Conservation (phyloP, 2,888 invertebrate genomes). For the Cremastinae sp. region DNA sequence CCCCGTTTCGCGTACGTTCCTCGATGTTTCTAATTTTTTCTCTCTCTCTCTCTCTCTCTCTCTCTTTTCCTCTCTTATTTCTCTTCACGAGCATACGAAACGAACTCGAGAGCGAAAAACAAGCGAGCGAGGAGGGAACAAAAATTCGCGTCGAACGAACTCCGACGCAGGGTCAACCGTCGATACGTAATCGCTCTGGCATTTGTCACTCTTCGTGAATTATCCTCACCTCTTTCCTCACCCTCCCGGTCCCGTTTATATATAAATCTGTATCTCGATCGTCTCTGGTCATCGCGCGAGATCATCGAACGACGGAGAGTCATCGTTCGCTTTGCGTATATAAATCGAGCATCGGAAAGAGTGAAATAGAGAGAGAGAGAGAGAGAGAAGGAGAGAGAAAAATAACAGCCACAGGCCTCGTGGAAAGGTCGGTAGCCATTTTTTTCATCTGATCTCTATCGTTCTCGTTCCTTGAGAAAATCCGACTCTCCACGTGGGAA, state of each 20-base stretch:
- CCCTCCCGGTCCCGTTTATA: constrained; percentile 1
- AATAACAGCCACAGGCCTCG: constrained; percentile 45
- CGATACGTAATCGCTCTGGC: constrained; percentile 72
- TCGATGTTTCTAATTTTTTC: background rate
- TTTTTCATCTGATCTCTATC: constrained; percentile 18
- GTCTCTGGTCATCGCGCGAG: constrained; percentile 37
- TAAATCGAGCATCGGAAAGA: constrained; percentile 37
- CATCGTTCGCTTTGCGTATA: constrained; percentile 40
- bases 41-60: background rate
- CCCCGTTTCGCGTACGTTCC: constrained; percentile 35
- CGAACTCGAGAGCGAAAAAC: constrained; percentile 22
- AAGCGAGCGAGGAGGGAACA: constrained; percentile 36
- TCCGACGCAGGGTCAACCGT: constrained; percentile 63
- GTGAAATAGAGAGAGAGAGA: constrained; percentile 38
- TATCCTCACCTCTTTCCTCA: constrained; percentile 27
- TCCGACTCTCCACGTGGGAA: constrained; percentile 43
- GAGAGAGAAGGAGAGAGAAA: constrained; percentile 23
- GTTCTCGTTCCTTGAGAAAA: constrained; percentile 44
- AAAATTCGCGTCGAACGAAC: constrained; percentile 52
- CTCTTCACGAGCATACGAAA: too few relatives aligned
- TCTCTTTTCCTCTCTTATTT: background rate
- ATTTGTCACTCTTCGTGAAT: constrained; percentile 65
- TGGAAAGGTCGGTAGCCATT: constrained; percentile 55
- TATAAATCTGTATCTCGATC: background rate
- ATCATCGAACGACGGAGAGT: constrained; percentile 49